Percentiles rank a stretch among this genome's conserved stretches.
Evolutionary conservation across 2,113 vertebrate species (phyloP).

Genomic region (Rhabdomys dilectus): DNA sequence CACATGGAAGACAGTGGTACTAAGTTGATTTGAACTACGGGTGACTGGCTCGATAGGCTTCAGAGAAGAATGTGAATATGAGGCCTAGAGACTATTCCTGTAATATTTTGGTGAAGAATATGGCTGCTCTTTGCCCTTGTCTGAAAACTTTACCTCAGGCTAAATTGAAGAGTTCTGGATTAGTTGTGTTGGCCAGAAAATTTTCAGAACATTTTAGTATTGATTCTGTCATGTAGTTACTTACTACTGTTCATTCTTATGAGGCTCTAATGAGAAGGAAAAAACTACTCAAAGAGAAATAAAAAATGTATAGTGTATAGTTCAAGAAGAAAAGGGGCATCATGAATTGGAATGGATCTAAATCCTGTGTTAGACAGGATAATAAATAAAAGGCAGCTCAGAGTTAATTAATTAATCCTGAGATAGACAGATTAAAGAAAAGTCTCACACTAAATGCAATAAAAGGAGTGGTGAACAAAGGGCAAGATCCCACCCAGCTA

Average conservation of each 20-base stretch:
- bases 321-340: neutral
- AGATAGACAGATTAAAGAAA: neutral
- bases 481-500: neutral
- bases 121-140: neutral
- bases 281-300: neutral
- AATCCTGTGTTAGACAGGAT: neutral
- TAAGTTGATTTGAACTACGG: neutral
- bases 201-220: neutral
- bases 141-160: neutral
- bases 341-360: neutral
- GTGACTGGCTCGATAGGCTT: neutral
- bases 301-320: neutral
- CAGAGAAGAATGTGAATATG: neutral
- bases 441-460: neutral
- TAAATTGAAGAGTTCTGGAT: neutral
- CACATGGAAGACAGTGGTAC: neutral
- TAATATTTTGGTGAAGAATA: neutral
- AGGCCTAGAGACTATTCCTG: neutral
- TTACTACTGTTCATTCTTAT: neutral
- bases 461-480: neutral
- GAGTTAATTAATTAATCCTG: too few species aligned
- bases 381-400: too few species aligned
- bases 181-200: neutral
- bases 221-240: neutral
- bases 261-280: neutral